Conservation (phyloP, 2,797 vertebrate species). For the Scyliorhinus canicula region DNA sequence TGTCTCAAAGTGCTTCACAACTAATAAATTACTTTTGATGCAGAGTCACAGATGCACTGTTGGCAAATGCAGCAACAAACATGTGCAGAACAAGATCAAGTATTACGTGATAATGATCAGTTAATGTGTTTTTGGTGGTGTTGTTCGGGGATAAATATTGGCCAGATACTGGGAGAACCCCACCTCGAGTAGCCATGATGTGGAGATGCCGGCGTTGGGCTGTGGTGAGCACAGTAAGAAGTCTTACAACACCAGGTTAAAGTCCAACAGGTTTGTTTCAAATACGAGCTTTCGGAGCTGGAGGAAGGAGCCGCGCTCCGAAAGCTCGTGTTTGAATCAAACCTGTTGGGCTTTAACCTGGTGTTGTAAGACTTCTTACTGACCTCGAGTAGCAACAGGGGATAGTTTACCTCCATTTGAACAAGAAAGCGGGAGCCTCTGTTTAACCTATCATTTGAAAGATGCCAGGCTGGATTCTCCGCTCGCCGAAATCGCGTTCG, state of each 20-base stretch:
- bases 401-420: not conserved
- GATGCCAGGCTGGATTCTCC: too few species aligned
- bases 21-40: not conserved
- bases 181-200: not conserved
- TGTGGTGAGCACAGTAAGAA: too few species aligned
- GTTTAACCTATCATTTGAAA: not conserved
- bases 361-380: too few species aligned
- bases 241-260: too few species aligned
- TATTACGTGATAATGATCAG: not conserved
- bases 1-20: not conserved
- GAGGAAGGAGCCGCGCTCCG: too few species aligned
- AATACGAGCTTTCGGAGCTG: too few species aligned
- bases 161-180: not conserved
- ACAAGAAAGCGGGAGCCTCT: not conserved
- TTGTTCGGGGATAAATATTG: not conserved
- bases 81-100: not conserved
- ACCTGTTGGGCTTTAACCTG: too few species aligned
- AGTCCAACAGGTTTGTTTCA: too few species aligned
- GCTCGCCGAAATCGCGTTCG: too few species aligned
- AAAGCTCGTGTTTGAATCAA: too few species aligned
- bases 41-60: not conserved
- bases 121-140: not conserved
- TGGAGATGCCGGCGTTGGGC: too few species aligned
- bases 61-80: not conserved
- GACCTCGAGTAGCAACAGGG: not conserved